Evolutionary conservation across 2,888 invertebrate species (phyloP), one percentile per base, ranked within the genome.

Genomic region (Sabatieria punctata): DNA sequence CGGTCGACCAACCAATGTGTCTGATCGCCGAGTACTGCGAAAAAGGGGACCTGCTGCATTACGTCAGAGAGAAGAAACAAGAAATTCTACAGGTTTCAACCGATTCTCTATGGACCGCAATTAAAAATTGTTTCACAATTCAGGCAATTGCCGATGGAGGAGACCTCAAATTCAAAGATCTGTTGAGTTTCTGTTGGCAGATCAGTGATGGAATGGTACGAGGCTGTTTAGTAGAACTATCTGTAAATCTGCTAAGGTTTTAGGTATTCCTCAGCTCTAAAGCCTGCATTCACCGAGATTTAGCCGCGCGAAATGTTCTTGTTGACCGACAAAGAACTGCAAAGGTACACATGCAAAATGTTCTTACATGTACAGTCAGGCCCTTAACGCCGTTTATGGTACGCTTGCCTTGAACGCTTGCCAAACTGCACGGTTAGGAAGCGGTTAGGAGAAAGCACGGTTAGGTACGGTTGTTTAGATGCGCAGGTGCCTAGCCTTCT

Each of bases 281-380:
- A 18, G 42, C 21, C 3, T 18, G 18, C 22, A 30, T 42, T 8
- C 42, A 42, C 42, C 27, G 42, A 4, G 42, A 42, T 22, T 13
- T 42, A 15, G 42, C 42, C 11, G 42, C 42, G 11, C 18, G 42
- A 3, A 42, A 42, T n/a, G 24, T 42, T 18, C 30, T 42, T 8
- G 11, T 42, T 19, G 33, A 27, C 19, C 11, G 21, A 4, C 18
- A 30, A 4, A n/a, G n/a, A 18, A 30, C 21, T 4, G 30, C 30
- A 8, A 42, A 42, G 22, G 42, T 25, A 21, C 15, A n/a, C n/a
- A n/a, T n/a, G n/a, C n/a, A n/a, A n/a, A n/a, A n/a, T n/a, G n/a
- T n/a, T n/a, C n/a, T n/a, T n/a, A n/a, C n/a, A n/a, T n/a, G n/a
- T n/a, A n/a, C n/a, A n/a, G n/a, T n/a, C n/a, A n/a, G n/a, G n/a